A percentile compares a stretch with the other conserved stretches of the same genome.
Conservation (phyloP, 1,140 invertebrate species). For the Eupristina koningsbergeri region DNA sequence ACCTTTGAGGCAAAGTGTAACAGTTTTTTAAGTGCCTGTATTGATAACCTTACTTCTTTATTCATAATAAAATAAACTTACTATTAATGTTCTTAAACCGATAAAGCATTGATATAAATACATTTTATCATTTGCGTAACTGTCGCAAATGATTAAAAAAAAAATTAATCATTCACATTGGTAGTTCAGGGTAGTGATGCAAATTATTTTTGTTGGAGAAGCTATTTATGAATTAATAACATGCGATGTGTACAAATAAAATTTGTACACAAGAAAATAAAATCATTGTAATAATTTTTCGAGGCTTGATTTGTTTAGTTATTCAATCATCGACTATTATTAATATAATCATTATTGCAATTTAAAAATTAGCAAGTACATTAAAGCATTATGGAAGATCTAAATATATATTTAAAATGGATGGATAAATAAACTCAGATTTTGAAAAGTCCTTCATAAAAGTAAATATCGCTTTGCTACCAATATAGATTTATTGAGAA, state of each 20-base stretch:
- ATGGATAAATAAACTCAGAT: no score
- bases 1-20: background rate
- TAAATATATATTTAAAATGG: no score
- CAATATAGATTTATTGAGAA: background rate
- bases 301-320: no score
- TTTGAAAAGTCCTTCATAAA: no score
- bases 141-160: background rate
- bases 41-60: slow-evolving; percentile 3
- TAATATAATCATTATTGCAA: no score
- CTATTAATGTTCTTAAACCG: background rate
- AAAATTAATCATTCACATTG: background rate
- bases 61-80: background rate
- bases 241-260: background rate
- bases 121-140: background rate
- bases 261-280: background rate
- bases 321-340: no score
- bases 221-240: background rate
- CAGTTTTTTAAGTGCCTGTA: background rate
- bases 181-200: background rate
- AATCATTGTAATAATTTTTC: no score
- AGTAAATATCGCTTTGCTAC: background rate
- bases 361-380: no score
- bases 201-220: background rate
- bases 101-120: background rate
- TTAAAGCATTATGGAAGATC: no score